Evolutionary conservation across 2,888 invertebrate species (phyloP).

Genomic region (Disparrhopalites patrizii): DNA sequence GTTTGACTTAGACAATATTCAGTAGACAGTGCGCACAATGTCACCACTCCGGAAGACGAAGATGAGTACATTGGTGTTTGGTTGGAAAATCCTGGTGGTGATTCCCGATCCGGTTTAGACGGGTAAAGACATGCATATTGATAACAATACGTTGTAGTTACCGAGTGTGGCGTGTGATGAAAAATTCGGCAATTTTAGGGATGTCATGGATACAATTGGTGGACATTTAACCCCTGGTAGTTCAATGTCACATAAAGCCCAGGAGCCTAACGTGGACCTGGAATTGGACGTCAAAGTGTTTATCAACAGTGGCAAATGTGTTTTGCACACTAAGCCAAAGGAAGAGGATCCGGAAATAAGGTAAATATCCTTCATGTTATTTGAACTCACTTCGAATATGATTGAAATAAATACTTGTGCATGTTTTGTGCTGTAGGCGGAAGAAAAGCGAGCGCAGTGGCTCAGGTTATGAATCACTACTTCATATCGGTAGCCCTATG

Average conservation of each 20-base stretch:
- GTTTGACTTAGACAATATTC: constrained; percentile 39
- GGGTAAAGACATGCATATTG: background rate
- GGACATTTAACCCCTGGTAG: constrained; percentile 47
- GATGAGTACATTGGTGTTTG: constrained; percentile 47
- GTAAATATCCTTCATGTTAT: constrained; percentile 19
- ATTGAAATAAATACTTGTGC: no score
- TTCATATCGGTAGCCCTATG: constrained; percentile 44
- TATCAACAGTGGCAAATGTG: constrained; percentile 95
- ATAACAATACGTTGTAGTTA: background rate
- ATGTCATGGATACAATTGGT: constrained; percentile 25
- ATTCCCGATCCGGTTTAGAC: background rate
- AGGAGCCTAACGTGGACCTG: constrained; percentile 91
- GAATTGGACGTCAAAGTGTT: constrained; percentile 94
- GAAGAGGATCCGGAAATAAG: constrained; percentile 57
- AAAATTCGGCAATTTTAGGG: constrained; percentile 13
- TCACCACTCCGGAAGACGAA: constrained; percentile 43
- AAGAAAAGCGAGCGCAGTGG: constrained; percentile 46
- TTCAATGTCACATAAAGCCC: constrained; percentile 53
- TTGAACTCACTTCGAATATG: no score
- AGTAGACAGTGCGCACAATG: constrained; percentile 42
- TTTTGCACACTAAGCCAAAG: constrained; percentile 81
- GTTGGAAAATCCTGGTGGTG: constrained; percentile 32
- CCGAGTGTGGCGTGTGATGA: background rate
- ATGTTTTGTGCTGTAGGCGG: no score
- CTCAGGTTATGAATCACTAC: constrained; percentile 43